Base-by-base conservation (phyloP, 1,140 invertebrate species). In the Proctacanthus coquilletti region DNA sequence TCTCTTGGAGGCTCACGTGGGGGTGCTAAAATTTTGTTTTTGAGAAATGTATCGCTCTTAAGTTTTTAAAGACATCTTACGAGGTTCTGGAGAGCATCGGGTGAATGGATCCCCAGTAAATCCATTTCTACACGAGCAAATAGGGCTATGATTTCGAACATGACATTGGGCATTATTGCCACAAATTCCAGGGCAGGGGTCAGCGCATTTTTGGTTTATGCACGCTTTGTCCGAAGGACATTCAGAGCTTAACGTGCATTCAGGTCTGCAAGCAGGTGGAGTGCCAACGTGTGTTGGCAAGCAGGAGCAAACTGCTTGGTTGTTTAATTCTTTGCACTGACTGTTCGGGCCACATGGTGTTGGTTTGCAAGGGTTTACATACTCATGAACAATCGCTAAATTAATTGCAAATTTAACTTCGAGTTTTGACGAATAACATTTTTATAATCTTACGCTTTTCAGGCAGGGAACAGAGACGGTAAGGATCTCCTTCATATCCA, bases 131-230 rank as follows among this genome's bases (percentile, higher is more conserved):
- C 83, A 87, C 21, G 68, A 67, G 48, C 84, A 87, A 29, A 77
- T 73, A 1, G 83, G 78, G 18, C 72, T 72, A 45, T 86, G 80
- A 51, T 83, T 81, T 8, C 74, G 58, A 0, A 85, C 80, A 15
- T 69, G 70, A 49, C 84, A 87, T 42, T 75, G 70, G 1, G 84
- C 75, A 59, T 80, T 81, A 38, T 76, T 57, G 2, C 83, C 84
- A 55, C 84, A 88, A 2, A 75, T 73, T 40, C 74, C 76, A 18
- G 73, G 69, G 45, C 84, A 87, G 8, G 82, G 82, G 62, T 85
- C 74, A 21, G 72, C 61, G 49, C 84, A 88, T 63, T 86, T 85
- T 45, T 84, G 79, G 53, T 81, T 82, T 15, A 81, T 62, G 47
- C 84, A 88, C 2, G 82, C 77, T 49, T 71, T 76, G 29, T 70